Evolutionary conservation across 1,140 invertebrate genomes (phyloP), one percentile per base, ranked within the genome.

Genomic region (Oryctes rhinoceros): DNA sequence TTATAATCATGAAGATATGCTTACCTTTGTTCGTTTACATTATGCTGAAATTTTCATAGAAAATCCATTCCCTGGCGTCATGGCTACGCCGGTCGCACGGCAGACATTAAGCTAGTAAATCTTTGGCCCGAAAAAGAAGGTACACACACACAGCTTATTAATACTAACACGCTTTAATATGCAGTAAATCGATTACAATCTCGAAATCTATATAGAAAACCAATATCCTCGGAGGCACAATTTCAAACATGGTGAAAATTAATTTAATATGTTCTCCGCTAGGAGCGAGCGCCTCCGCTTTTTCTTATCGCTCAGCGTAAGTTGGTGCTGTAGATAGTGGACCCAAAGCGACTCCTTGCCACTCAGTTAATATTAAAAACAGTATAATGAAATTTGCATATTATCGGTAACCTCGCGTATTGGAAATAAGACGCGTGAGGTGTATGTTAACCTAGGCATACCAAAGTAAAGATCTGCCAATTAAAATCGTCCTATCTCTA

Each of bases 311-410:
- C 24, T 3, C 20, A 24, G 30, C 10, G 65, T 71, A 71, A 24
- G 65, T 24, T 71, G 65, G 65, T 37, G 35, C 39, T 35, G 65
- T 37, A 71, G 18, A 59, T 37, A 71, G 65, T 71, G 4, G 7
- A 71, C 20, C 24, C 65, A 13, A 71, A 71, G 9, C 65, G 24
- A 37, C 65, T 6, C 3, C 15, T 59, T 71, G 65, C 75, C 44
- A 49, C 47, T 76, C 37, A 4, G 75, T 44, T 76, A 20, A 48
- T 44, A 44, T 67, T 79, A 67, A 79, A 79, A 79, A 74, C 78
- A 79, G 44, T 44, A 65, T 47, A 76, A 13, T 78, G 18, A 67
- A 37, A 82, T 82, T 81, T 82, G 80, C 80, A 82, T 82, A 82
- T 79, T 81, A 78, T 82, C 81, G 77, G 78, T 74, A 75, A 24